These are phyloP conservation scores for Leucophenga maculata DNA, from an alignment of 2,888 invertebrate species.

Conservation along the genomic window DNA sequence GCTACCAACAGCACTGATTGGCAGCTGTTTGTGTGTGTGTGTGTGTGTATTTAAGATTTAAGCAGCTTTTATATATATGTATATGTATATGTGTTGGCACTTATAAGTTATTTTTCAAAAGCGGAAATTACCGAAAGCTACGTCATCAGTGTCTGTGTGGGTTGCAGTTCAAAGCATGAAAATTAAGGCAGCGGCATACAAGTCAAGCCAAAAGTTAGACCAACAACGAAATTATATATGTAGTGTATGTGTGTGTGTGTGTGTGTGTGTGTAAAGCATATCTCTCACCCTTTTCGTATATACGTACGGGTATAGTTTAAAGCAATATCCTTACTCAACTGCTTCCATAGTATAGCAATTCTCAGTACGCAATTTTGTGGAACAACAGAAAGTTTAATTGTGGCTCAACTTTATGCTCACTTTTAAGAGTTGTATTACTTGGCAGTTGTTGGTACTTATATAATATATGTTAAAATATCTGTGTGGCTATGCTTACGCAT, in stretches of 20 bases:
- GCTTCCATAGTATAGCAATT: too few relatives aligned
- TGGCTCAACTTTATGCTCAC: slow-evolving; percentile 54
- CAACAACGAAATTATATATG: slow-evolving; percentile 54
- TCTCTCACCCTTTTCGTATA: slow-evolving; percentile 28
- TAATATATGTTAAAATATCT: too few relatives aligned
- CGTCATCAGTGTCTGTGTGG: too few relatives aligned
- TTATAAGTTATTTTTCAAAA: slow-evolving; percentile 18
- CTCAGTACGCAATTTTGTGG: slow-evolving; percentile 52
- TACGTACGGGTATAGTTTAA: too few relatives aligned
- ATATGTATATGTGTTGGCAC: neutral
- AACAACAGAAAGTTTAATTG: slow-evolving; percentile 60
- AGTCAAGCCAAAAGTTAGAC: slow-evolving; percentile 61
- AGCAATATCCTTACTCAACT: neutral
- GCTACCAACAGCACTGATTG: too few relatives aligned
- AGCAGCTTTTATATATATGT: neutral
- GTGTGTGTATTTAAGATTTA: neutral
- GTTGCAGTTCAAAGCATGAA: neutral
- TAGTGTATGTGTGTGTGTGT: slow-evolving; percentile 6
- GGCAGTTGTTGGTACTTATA: too few relatives aligned
- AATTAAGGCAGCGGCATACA: slow-evolving; percentile 48
- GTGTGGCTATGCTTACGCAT: too few relatives aligned
- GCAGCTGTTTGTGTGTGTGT: too few relatives aligned
- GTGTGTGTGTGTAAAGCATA: neutral
- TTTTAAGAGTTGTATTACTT: too few relatives aligned
- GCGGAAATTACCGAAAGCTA: slow-evolving; percentile 8